A percentile compares a stretch with the other conserved stretches of the same genome.
phyloP scores from a whole-genome alignment of 1,140 invertebrate genomes.

The Catajapyx aquilonaris region DNA sequence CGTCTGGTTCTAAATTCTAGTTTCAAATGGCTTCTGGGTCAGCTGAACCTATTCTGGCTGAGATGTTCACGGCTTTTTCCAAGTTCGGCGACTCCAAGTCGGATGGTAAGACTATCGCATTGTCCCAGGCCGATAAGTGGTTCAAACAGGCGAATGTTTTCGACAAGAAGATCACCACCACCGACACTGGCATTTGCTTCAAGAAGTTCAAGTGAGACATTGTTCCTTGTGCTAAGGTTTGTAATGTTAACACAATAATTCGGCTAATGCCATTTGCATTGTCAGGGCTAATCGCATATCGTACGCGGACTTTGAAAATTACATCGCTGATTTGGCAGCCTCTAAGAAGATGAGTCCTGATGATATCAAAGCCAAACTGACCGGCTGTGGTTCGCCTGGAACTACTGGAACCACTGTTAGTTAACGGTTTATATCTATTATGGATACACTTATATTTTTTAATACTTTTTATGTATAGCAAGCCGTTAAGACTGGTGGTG shows the following conservation, averaged over 20 bases:
- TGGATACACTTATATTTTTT: too few relatives aligned
- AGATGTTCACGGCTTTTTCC: slow-evolving; percentile 42
- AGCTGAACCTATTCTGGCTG: too few relatives aligned
- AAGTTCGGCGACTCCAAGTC: slow-evolving; percentile 75
- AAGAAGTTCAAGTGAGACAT: slow-evolving; percentile 69
- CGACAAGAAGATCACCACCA: slow-evolving; percentile 73
- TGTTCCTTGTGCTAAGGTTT: too few relatives aligned
- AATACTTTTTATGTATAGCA: slow-evolving; percentile 5
- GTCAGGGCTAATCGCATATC: too few relatives aligned
- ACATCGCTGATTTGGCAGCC: slow-evolving; percentile 32
- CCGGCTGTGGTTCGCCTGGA: slow-evolving; percentile 28
- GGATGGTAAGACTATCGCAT: slow-evolving; percentile 63
- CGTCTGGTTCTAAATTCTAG: too few relatives aligned
- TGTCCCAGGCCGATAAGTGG: slow-evolving; percentile 84
- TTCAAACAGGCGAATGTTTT: slow-evolving; percentile 88
- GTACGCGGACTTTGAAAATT: slow-evolving; percentile 35
- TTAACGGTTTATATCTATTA: too few relatives aligned
- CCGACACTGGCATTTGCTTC: slow-evolving; percentile 71
- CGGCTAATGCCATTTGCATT: neutral
- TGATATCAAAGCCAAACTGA: slow-evolving; percentile 32
- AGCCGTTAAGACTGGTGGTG: slow-evolving; percentile 18
- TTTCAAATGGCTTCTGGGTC: too few relatives aligned
- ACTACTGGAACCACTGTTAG: slow-evolving; percentile 18
- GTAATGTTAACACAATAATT: slow-evolving; percentile 1
- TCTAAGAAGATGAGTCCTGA: slow-evolving; percentile 29